phyloP scores from a whole-genome alignment of 2,888 invertebrate genomes.

The Ommatoiulus sabulosus region DNA sequence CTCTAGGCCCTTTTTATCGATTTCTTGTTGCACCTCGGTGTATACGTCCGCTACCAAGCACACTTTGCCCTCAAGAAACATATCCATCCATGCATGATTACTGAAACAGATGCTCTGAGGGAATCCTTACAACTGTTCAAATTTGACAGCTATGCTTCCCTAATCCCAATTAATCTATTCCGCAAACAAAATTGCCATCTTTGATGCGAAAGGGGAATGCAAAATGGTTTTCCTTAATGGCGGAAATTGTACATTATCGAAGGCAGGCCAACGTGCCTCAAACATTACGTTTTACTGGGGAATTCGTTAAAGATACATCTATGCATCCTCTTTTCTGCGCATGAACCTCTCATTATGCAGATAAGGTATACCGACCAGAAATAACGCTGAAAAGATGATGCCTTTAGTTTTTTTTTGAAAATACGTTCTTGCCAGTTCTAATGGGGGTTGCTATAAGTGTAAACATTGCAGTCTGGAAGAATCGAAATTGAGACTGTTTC shows the following conservation, averaged over 20 bases:
- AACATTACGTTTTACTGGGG: not conserved
- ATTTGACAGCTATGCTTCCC: conserved; percentile 41
- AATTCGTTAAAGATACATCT: not conserved
- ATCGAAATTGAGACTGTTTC: not conserved
- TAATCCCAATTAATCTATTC: conserved; percentile 47
- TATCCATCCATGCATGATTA: conserved; percentile 47
- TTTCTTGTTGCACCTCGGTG: not conserved
- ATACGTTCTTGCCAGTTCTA: not conserved
- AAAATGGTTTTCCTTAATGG: conserved; percentile 16
- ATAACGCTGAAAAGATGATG: not conserved
- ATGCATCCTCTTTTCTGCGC: not conserved
- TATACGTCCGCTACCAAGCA: not conserved
- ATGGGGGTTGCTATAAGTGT: not conserved
- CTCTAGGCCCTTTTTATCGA: conserved; percentile 13
- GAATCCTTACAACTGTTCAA: conserved; percentile 48
- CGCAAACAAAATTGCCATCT: conserved; percentile 46
- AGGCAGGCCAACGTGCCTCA: conserved; percentile 2
- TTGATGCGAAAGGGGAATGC: conserved; percentile 44
- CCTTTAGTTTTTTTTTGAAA: not conserved
- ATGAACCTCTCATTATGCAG: not conserved
- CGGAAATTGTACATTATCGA: conserved; percentile 18
- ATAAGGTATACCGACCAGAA: not conserved
- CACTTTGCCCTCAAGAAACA: conserved; percentile 37
- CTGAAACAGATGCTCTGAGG: conserved; percentile 38
- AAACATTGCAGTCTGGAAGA: not conserved